phyloP scores from a whole-genome alignment of 2,888 invertebrate genomes.

The Fragum sueziense region DNA sequence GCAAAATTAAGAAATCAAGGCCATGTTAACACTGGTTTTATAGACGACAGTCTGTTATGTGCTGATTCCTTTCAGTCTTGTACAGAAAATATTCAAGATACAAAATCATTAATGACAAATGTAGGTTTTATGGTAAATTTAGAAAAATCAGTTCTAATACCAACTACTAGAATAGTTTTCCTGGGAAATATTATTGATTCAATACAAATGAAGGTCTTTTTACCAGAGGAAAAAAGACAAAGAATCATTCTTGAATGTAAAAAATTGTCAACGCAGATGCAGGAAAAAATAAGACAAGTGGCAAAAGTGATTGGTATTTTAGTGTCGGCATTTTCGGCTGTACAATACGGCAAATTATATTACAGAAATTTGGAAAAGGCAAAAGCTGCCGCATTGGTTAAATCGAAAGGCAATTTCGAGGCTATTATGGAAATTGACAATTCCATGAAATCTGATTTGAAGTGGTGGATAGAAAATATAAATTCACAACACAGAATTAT shows the following conservation, averaged over 20 bases:
- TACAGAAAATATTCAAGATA: constrained; percentile 25
- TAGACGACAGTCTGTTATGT: constrained; percentile 47
- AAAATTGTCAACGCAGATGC: not conserved
- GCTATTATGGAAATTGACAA: constrained; percentile 7
- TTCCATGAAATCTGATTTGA: too few relatives aligned
- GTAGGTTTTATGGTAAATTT: constrained; percentile 11
- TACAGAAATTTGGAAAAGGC: constrained; percentile 23
- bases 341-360: constrained; percentile 26
- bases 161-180: constrained; percentile 2
- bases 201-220: not conserved
- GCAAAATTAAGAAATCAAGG: constrained; percentile 5
- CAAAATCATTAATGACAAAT: constrained; percentile 14
- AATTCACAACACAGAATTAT: too few relatives aligned
- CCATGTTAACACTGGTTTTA: constrained; percentile 42
- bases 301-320: constrained; percentile 26
- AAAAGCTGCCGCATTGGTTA: not conserved
- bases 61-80: constrained; percentile 26
- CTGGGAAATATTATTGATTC: too few relatives aligned
- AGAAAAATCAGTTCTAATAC: not conserved
- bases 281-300: not conserved
- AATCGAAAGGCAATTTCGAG: not conserved
- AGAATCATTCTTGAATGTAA: not conserved
- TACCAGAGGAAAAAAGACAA: not conserved
- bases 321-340: constrained; percentile 18
- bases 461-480: constrained; percentile 15